Conservation (phyloP, 2,888 invertebrate genomes). For the Tachina grossa region DNA sequence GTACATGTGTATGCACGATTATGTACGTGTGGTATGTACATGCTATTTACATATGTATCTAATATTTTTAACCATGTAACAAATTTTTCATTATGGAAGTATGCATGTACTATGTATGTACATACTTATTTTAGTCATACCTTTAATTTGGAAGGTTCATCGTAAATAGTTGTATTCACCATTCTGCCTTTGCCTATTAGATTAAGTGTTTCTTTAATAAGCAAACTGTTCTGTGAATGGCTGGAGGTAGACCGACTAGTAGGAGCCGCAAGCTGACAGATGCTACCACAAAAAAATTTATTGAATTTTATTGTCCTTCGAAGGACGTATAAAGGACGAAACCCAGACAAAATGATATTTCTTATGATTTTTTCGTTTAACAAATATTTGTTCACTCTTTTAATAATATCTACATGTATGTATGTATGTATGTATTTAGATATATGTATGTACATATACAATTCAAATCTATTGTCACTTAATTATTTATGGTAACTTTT, state of each 20-base stretch:
- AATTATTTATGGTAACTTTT: constrained; percentile 24
- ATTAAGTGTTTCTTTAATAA: constrained; percentile 29
- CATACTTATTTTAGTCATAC: constrained; percentile 72
- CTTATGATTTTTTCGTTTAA: constrained; percentile 2
- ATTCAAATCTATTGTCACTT: constrained; percentile 10
- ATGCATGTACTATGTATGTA: background rate
- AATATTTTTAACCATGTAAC: background rate
- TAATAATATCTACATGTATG: background rate
- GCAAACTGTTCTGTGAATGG: constrained; percentile 42
- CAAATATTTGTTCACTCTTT: constrained; percentile 2
- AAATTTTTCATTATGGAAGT: no score
- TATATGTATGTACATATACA: background rate
- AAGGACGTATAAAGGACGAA: constrained; percentile 49
- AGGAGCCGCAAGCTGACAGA: constrained; percentile 12
- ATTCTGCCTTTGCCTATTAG: constrained; percentile 72
- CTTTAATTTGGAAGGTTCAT: constrained; percentile 79
- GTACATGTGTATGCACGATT: no score
- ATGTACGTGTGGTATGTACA: no score
- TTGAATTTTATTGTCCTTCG: constrained; percentile 38
- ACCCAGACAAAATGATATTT: constrained; percentile 45
- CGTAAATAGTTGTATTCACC: constrained; percentile 81
- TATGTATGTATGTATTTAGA: background rate
- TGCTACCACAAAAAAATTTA: constrained; percentile 4
- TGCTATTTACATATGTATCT: no score
- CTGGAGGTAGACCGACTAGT: background rate